Base-by-base conservation (phyloP, 2,797 vertebrate genomes). In the Geotria australis region DNA sequence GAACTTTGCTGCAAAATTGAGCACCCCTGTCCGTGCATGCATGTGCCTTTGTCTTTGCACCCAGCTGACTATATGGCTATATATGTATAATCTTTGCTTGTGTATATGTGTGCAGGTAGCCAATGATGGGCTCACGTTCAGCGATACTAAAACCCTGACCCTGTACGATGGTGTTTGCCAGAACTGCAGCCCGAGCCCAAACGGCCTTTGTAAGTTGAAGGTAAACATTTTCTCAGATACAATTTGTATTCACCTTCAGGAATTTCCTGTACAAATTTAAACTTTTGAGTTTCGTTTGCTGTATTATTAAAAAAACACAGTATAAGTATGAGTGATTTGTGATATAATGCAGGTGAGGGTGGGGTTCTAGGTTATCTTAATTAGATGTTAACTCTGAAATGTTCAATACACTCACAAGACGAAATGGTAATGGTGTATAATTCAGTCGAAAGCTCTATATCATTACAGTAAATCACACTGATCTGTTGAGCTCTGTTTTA, bases 111-210 rank as follows among this genome's bases (percentile, higher is more conserved):
- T 38, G 24, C 72, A 91, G 83, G 75, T 91, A 59, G 84, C 88
- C 62, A 89, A 85, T 57, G 81, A 93, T 57, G 83, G 83, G 58
- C 71, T 80, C 60, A 68, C 69, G 64, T 91, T 79, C 69, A 95
- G 83, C 62, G 85, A 86, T 59, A 67, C 74, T 67, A 81, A 81
- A 73, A 73, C 74, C 46, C 65, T 85, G 61, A 72, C 71, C 2
- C 57, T 85, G 47, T 89, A 78, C 58, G 76, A 88, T 47, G 79
- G 79, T 47, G 68, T 70, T 57, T 93, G 86, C 63, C 83, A 95
- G 66, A 67, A 63, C 49, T 93, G 83, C 69, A 74, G 69, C 61
- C 62, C 68, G 56, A 58, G 64, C 58, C 57, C 68, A 8, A 72
- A 76, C 8, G 73, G 70, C 6, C 65, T 74, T 48, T 86, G 83